Evolutionary conservation across 2,113 vertebrate genomes (phyloP), one percentile per base, ranked within the genome.

Genomic region (Salvelinus namaycush): DNA sequence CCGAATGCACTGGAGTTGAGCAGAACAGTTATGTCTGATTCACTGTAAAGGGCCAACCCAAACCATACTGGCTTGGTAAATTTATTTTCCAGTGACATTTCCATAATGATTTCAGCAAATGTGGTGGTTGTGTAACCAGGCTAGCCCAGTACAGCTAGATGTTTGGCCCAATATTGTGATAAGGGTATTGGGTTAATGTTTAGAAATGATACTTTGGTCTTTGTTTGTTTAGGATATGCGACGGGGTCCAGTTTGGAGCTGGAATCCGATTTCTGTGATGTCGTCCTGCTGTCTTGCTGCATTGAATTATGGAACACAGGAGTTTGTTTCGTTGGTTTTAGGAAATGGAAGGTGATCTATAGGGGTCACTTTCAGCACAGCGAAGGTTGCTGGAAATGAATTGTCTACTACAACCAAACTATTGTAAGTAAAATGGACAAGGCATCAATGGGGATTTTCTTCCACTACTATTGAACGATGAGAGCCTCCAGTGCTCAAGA

Each of bases 221-320:
- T 22, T 62, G 18, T 22, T 62, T 62, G 18, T 83, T 29, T 83
- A 98, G 98, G 93, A 96, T 97, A 90, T 98, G 97, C 71, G 97
- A 99, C 4, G 97, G 97, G 0, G 88, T 99, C 84, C 98, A 99
- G 92, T 99, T 99, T 54, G 98, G 98, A 88, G 97, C 97, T 29
- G 98, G 98, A 88, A 98, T 99, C 81, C 84, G 97, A 64, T 99
- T 99, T 92, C 93, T 99, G 65, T 99, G 92, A 95, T 69, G 66
- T 65, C 67, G 20, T 44, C 39, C 39, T 44, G 48, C 9, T 68
- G 20, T 62, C 20, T 1, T 62, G 59, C 59, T n/a, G n/a, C 2
- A 60, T 51, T 9, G 69, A 44, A 18, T 64, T 49, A 48, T 18
- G 24, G 57, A 66, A 4, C 31, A 24, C 24, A 60, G 27, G 31